These are phyloP conservation scores for Pontoporia blainvillei DNA, from an alignment of 2,113 vertebrate genomes.

Conservation along the genomic window DNA sequence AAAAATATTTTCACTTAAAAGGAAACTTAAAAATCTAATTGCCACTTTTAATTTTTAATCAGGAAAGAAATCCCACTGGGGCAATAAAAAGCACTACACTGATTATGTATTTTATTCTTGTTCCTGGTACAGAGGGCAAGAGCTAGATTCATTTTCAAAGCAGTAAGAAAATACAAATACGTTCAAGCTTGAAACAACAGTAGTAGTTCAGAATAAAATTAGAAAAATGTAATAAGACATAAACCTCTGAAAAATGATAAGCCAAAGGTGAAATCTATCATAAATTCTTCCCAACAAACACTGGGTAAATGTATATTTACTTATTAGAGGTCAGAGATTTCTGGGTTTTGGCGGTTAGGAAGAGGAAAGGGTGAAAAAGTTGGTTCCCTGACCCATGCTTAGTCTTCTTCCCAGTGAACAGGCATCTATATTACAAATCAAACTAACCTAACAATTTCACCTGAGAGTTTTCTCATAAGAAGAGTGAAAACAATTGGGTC, in stretches of 20 bases:
- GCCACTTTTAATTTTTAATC: slow-evolving; percentile 41
- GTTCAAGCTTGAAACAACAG: not conserved
- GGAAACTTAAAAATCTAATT: not conserved
- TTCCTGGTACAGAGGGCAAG: not conserved
- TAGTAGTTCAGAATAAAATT: slow-evolving; percentile 22
- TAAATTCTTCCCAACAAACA: not conserved
- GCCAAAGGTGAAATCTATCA: not conserved
- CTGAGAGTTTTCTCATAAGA: not conserved
- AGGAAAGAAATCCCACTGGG: not conserved
- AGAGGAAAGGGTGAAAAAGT: not conserved
- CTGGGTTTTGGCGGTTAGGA: not conserved
- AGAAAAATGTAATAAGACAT: not conserved
- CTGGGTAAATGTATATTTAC: not conserved
- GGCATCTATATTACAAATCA: not conserved
- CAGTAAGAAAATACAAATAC: not conserved
- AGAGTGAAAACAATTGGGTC: not conserved
- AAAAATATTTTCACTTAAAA: slow-evolving; percentile 12
- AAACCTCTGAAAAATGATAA: slow-evolving; percentile 20
- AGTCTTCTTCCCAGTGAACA: not conserved
- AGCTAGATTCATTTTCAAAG: not conserved
- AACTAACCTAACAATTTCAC: not conserved
- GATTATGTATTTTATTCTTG: not conserved
- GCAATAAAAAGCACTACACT: not conserved
- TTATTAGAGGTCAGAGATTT: not conserved
- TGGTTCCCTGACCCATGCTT: not conserved